Conservation (phyloP, 2,797 vertebrate genomes). For the Pygocentrus nattereri region DNA sequence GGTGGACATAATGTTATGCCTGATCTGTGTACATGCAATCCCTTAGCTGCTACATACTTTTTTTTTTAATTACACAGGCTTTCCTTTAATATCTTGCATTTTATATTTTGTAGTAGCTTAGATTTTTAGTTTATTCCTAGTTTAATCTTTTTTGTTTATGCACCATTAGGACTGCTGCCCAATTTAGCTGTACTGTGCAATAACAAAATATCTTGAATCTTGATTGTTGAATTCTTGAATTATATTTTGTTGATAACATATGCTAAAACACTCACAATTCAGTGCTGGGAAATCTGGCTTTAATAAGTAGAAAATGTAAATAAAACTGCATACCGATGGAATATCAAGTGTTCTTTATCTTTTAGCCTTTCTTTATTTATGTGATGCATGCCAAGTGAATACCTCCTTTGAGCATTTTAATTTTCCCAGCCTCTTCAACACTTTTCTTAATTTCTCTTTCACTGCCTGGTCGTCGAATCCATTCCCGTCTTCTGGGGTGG, state of each 20-base stretch:
- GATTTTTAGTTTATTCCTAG: too few relatives aligned
- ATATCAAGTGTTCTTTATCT: not conserved
- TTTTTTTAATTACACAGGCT: too few relatives aligned
- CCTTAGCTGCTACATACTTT: too few relatives aligned
- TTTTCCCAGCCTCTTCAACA: conserved; percentile 91
- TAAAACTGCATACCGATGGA: not conserved
- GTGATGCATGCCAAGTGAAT: conserved; percentile 21
- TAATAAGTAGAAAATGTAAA: not conserved
- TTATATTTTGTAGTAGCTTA: too few relatives aligned
- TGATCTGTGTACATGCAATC: too few relatives aligned
- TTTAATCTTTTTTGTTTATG: too few relatives aligned
- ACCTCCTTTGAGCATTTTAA: conserved; percentile 91
- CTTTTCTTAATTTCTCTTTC: conserved; percentile 88
- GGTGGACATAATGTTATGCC: too few relatives aligned
- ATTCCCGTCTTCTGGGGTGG: conserved; percentile 81
- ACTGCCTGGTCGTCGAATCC: conserved; percentile 84
- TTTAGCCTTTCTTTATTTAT: not conserved
- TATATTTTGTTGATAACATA: not conserved
- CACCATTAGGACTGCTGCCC: too few relatives aligned
- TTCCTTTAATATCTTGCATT: too few relatives aligned
- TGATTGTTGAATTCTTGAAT: too few relatives aligned
- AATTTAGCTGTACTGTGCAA: too few relatives aligned
- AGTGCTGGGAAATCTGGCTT: not conserved
- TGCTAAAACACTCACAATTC: not conserved
- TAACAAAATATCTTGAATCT: too few relatives aligned